Evolutionary conservation across 2,113 vertebrate genomes (phyloP), one percentile per base, ranked within the genome.

Genomic region (Melanerpes aurifrons): DNA sequence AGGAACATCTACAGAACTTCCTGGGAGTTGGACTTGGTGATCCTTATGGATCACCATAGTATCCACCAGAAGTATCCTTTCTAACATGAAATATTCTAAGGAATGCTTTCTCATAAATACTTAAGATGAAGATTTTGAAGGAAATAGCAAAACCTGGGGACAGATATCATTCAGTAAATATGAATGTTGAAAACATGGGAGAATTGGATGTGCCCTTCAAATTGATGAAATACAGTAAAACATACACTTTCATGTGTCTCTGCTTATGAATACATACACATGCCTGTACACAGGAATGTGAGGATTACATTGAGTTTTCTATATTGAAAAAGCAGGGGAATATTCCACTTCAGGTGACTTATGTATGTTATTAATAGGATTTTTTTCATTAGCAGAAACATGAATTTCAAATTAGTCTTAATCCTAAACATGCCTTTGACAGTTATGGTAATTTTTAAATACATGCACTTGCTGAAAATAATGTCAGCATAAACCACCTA

Each of bases 241-340:
- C 1, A 1, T 37, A 3, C 29, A 24, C 31, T 64, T 80, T 14
- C 1, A 1, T 61, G 14, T 67, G 8, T 20, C 18, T 69, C 15
- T 63, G 4, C 47, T 66, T 66, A 45, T 66, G 45, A 29, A 66
- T 66, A 21, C 28, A 17, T 63, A 61, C 47, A 43, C 5, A 15
- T 28, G 15, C 29, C 58, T 76, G 31, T 40, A 26, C 15, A 56
- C 9, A 59, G 4, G 9, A 35, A 58, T 29, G 7, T 58, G 45
- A 83, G 29, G 2, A 29, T 6, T 77, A 73, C 43, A 69, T 72
- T 82, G 29, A 28, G 10, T 77, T 66, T 77, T 29, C 28, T 29
- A 7, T 21, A 37, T 18, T n/a, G 61, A 67, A 92, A 77, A 66
- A 17, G 7, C 10, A 20, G 18, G 9, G 13, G 1, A 54, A 47